Evolutionary conservation across 2,113 vertebrate species (phyloP), one percentile per base, ranked within the genome.

Genomic region (Gallinago paraguaiae): DNA sequence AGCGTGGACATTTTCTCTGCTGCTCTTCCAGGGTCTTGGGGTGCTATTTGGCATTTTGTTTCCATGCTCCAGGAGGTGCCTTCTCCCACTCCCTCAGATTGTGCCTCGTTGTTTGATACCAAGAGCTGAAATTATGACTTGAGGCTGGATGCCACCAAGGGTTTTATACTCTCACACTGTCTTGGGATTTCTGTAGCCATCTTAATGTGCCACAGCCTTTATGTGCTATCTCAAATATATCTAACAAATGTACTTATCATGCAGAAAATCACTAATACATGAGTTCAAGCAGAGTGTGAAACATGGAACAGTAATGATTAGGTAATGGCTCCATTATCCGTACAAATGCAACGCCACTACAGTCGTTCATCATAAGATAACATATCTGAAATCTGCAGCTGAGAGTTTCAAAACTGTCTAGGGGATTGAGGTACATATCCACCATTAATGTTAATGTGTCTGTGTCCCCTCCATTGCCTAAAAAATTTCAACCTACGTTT

Each of bases 281-380:
- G 71, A 86, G 61, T 92, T 91, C 85, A 88, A 92, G 56, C 65
- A 75, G 64, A 94, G 60, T 90, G 82, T 78, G 90, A 95, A 96
- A 87, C 81, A 88, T 24, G 64, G 46, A 85, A 74, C 4, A 33
- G 80, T 61, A 84, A 86, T 83, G 70, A 88, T 88, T 84, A 96
- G 60, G 93, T 94, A 95, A 88, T 54, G n/a, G 75, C 39, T 88
- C 68, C 48, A 90, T 94, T 96, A 93, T 91, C 71, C 19, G 10
- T 70, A 85, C 23, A 54, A 96, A 64, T 86, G 59, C 43, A 88
- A 71, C 81, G 35, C 20, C 48, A 51, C 67, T 45, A 31, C 23
- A 50, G 46, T 46, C 77, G 56, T 81, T 92, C 33, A 86, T 71
- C 33, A 41, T 46, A 86, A 93, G 60, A 82, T 91, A 93, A 90